Evolutionary conservation across 2,113 vertebrate genomes (phyloP).

Genomic region (Mus pahari): DNA sequence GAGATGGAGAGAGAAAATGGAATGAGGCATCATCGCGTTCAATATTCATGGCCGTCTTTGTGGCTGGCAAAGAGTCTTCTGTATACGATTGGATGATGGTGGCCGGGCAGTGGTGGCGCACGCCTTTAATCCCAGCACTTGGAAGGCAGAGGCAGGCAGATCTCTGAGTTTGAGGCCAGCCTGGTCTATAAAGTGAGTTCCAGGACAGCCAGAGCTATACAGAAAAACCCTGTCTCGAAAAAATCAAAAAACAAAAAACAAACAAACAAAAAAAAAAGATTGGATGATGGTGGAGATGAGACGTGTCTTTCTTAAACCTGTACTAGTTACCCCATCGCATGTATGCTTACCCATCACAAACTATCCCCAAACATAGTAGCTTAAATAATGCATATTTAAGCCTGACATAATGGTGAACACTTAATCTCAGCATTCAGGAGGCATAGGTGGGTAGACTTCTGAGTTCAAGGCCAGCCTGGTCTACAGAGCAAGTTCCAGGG

Average conservation of each 20-base stretch:
- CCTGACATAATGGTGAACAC: neutral
- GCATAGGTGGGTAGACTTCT: neutral
- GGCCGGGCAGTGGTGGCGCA: no score
- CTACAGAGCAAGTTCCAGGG: neutral
- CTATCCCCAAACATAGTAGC: neutral
- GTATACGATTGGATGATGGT: neutral
- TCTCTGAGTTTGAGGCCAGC: no score
- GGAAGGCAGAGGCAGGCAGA: no score
- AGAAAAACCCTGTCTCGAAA: no score
- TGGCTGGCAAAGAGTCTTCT: neutral
- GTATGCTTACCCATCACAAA: neutral
- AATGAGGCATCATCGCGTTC: neutral
- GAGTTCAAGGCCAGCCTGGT: neutral
- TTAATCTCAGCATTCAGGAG: constrained; percentile 1
- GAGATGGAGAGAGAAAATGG: neutral
- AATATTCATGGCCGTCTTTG: neutral
- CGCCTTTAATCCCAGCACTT: no score
- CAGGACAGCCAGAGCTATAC: no score
- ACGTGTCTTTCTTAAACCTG: neutral
- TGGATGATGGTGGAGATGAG: no score
- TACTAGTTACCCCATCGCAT: neutral
- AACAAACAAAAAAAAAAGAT: no score
- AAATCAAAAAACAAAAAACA: no score
- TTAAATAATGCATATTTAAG: neutral
- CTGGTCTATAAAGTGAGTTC: no score